phyloP scores from a whole-genome alignment of 2,797 vertebrate species.

The Heliangelus exortis region DNA sequence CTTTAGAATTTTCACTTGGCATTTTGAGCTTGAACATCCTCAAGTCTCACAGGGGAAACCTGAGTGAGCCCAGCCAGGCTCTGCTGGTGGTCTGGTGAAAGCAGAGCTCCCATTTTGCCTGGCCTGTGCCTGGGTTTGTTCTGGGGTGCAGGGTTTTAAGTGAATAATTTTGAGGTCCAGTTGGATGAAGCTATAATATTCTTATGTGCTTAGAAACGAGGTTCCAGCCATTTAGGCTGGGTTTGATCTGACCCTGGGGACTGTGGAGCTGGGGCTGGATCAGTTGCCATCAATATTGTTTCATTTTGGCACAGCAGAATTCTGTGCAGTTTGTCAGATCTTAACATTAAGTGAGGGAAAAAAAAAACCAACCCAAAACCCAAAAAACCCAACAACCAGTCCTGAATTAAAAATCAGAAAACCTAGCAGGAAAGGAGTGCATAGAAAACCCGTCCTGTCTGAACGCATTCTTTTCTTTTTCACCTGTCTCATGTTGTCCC shows the following conservation, averaged over 20 bases:
- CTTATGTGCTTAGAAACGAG: not conserved
- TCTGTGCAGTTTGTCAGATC: rapidly evolving
- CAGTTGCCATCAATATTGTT: rapidly evolving
- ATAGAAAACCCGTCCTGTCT: not conserved
- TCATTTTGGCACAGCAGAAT: rapidly evolving
- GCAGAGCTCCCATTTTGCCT: not conserved
- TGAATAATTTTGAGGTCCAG: rapidly evolving
- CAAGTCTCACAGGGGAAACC: not conserved
- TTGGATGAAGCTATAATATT: rapidly evolving
- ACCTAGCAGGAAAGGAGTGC: rapidly evolving
- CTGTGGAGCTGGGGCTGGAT: not conserved
- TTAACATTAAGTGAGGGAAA: not conserved
- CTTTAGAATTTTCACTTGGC: rapidly evolving
- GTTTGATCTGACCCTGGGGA: not conserved
- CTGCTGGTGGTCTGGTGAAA: rapidly evolving
- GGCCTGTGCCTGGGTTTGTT: too few species aligned
- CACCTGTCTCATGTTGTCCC: not conserved
- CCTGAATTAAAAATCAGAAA: not conserved
- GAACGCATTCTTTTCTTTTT: rapidly evolving
- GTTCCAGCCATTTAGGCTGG: not conserved
- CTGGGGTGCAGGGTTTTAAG: not conserved
- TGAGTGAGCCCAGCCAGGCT: not conserved
- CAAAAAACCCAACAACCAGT: too few species aligned
- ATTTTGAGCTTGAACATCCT: not conserved
- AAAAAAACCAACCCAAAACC: not conserved